Base-by-base conservation (phyloP, 1,140 invertebrate species). In the Diuraphis noxia region DNA sequence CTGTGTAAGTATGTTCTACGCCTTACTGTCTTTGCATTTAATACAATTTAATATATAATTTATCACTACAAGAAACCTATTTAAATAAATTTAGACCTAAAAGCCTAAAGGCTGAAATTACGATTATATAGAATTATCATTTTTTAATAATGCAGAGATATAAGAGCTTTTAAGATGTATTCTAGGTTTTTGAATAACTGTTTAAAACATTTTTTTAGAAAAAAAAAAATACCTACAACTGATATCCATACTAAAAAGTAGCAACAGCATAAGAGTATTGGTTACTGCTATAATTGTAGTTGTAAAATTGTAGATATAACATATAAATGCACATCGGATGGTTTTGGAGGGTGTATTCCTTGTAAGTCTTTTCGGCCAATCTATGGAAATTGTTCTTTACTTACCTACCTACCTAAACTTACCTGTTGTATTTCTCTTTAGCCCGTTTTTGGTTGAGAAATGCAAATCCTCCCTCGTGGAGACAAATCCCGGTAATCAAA, bases 401-500 rank as follows among this genome's bases (percentile, higher is more conserved):
- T n/a, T 25, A 41, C 8, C 21, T 82, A 82, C 25, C 4, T 82
- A 82, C 79, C 38, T 79, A 36, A 13, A 25, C 13, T 36, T 88
- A 88, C 87, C 87, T 63, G 87, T 88, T 72, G 52, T 88, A 25
- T 90, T 36, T 46, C 56, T 46, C 21, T 21, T 36, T 34, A 5
- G n/a, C n/a, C 36, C 87, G 38, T 34, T n/a, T 19, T 79, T 2
- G 43, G 77, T 63, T 36, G 7, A 13, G 41, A 91, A 82, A 91
- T 91, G 77, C 77, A 52, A 91, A 91, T 82, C 89, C 77, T 91
- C 25, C 46, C 56, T 49, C n/a, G 43, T 25, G 19, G 9, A 49
- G 77, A 81, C 89, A 82, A 52, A 82, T 91, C 77, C 77, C 36
- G 7, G 89, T 82, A 82, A 82, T 91, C 89, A 40, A 91, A 91